Base-by-base conservation (phyloP, 1,140 invertebrate species). In the Hypothenemus hampei region DNA sequence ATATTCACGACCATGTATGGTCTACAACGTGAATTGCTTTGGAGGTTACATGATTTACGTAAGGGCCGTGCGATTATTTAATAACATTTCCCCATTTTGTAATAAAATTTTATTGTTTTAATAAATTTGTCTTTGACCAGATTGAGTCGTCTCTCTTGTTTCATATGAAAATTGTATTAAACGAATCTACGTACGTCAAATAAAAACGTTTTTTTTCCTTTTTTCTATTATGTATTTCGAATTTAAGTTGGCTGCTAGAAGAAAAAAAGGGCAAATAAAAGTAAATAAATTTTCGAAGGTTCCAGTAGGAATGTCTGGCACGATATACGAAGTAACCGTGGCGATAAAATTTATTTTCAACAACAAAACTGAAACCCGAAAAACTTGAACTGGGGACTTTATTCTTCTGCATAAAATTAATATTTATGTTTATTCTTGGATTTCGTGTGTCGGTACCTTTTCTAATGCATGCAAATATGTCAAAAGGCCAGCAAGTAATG, bases 21-120 rank as follows among this genome's bases (percentile, higher is more conserved):
- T 46, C 46, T 46, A 41, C 46, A 39, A 52, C 37, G 22, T 26
- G 21, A 57, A 57, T 51, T 54, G 58, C 46, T 60, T 60, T 57
- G 57, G 57, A 51, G 58, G 57, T 57, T 57, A 51, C 54, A 57
- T 60, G 58, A 60, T 60, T 60, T 57, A 46, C 45, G 53, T 49
- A 31, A 43, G 33, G 50, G 21, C 40, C 20, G 39, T 36, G n/a
- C n/a, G n/a, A n/a, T n/a, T n/a, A n/a, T n/a, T n/a, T n/a, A n/a
- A n/a, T n/a, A n/a, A n/a, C n/a, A n/a, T n/a, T n/a, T n/a, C n/a
- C n/a, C n/a, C n/a, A n/a, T n/a, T n/a, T n/a, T n/a, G n/a, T n/a
- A n/a, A n/a, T n/a, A n/a, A n/a, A n/a, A n/a, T n/a, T n/a, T n/a
- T n/a, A n/a, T n/a, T n/a, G n/a, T n/a, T n/a, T n/a, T n/a, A n/a